Base-by-base conservation (phyloP, 2,888 invertebrate species). In the Anthophora plumipes region DNA sequence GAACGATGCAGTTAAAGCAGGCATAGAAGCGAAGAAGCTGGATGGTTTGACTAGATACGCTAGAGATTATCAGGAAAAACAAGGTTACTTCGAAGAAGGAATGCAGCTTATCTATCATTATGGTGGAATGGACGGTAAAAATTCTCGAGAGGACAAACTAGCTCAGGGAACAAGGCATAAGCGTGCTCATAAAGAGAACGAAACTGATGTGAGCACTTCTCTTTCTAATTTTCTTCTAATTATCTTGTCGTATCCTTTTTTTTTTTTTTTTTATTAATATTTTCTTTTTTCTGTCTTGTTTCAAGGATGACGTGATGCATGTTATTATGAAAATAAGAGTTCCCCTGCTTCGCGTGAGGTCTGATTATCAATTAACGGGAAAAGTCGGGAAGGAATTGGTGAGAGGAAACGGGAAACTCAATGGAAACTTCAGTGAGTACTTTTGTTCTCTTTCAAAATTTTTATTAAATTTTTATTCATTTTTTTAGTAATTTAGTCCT, bases 291-390 rank as follows among this genome's bases (percentile, higher is more conserved):
- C 5, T 11, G 0, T 11, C 17, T 20, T 12, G 12, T 31, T 86
- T 87, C 46, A 82, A 93, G 93, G 93, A 92, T n/a, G 92, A 93
- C 78, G 88, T 92, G 77, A 93, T 93, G 91, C 93, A 92, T 82
- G 90, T 93, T 66, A 90, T 92, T 46, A 80, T 92, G 83, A 91
- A 89, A 79, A 86, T 93, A 72, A 91, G 88, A 46, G 91, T 92
- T 22, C 93, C 93, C 0, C 61, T 88, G 73, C 86, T 93, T 66
- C 86, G 80, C 50, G 87, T 93, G 20, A 91, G 89, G 59, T 89
- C 93, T 12, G 88, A 89, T 63, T 93, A 93, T 70, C 89, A 86
- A 41, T 84, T 93, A 43, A 89, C 83, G 77, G 93, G 93, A 84
- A 92, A 91, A 85, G 93, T 92, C 37, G 92, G 89, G n/a, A 84